Evolutionary conservation across 2,888 invertebrate genomes (phyloP), one percentile per base, ranked within the genome.

Genomic region (Aporophyla nigra): DNA sequence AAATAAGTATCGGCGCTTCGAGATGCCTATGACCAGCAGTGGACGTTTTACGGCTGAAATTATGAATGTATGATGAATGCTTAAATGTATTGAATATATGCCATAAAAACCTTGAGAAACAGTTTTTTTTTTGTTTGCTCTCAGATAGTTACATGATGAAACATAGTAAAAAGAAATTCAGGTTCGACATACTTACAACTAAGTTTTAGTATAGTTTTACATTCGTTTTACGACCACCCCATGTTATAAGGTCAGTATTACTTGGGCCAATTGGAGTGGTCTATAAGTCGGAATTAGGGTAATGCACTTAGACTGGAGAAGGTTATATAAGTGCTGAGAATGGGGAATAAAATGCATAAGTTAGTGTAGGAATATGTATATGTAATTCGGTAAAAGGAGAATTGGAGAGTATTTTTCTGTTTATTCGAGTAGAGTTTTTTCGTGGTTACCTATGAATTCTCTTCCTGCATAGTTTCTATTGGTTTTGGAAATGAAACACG

Each of bases 211-310:
- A 21, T 49, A 82, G 68, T 74, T 66, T 71, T 71, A 82, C 54
- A 65, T 76, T 78, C 63, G 58, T 74, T 88, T 88, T 88, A 88
- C 77, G 88, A 78, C 53, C 24, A 54, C 51, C 27, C 27, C 61
- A 27, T 51, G 74, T 53, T 33, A 21, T 77, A 67, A 74, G 75
- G 76, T 62, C 74, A 74, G 56, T 71, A 58, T 79, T 80, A 84
- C 84, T 83, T 63, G 10, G 9, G 53, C 56, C 58, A 77, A 84
- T 85, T 79, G 76, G 53, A 82, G 65, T 68, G 71, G 62, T 21
- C 49, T n/a, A 40, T 72, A 65, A 65, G 61, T 40, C n/a, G 10
- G 74, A 71, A 78, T 88, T 84, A 74, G 67, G 68, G 74, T 75
- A 72, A 70, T 77, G 66, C 69, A 76, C 65, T 80, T 67, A 66